phyloP scores from a whole-genome alignment of 2,888 invertebrate genomes.

The Himalopsyche tibetana region DNA sequence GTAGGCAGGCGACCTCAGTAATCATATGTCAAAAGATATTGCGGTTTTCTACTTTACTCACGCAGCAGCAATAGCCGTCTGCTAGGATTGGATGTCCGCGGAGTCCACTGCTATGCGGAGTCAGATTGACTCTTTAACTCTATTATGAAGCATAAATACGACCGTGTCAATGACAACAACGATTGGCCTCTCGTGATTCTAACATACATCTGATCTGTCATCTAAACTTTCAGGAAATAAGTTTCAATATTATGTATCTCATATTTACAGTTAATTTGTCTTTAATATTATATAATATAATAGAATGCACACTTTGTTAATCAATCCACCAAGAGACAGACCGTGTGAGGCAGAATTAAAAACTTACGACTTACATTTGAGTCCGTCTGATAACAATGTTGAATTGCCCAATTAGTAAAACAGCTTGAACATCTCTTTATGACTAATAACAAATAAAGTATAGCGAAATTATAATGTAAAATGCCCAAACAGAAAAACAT shows the following conservation, averaged over 20 bases:
- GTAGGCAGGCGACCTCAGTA: conserved; percentile 64
- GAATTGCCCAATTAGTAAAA: no score
- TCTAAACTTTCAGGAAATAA: conserved; percentile 56
- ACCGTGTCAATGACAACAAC: conserved; percentile 32
- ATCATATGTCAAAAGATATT: conserved; percentile 65
- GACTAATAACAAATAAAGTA: no score
- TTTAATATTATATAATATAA: no score
- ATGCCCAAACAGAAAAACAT: no score
- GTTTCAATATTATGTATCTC: no score
- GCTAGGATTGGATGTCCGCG: conserved; percentile 18
- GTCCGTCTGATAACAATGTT: no score
- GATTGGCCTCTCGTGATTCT: conserved; percentile 14
- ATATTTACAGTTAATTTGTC: neutral
- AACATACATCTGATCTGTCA: conserved; percentile 46
- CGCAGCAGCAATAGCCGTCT: conserved; percentile 7
- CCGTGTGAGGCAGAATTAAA: no score
- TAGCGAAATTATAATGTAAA: no score
- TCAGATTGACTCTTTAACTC: neutral
- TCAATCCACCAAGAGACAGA: neutral
- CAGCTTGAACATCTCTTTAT: no score
- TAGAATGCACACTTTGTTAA: neutral
- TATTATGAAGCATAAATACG: conserved; percentile 26
- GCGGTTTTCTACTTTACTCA: conserved; percentile 59
- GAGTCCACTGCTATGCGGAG: neutral
- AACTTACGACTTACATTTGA: no score